phyloP scores from a whole-genome alignment of 2,113 vertebrate species.

The Irena cyanogastra region DNA sequence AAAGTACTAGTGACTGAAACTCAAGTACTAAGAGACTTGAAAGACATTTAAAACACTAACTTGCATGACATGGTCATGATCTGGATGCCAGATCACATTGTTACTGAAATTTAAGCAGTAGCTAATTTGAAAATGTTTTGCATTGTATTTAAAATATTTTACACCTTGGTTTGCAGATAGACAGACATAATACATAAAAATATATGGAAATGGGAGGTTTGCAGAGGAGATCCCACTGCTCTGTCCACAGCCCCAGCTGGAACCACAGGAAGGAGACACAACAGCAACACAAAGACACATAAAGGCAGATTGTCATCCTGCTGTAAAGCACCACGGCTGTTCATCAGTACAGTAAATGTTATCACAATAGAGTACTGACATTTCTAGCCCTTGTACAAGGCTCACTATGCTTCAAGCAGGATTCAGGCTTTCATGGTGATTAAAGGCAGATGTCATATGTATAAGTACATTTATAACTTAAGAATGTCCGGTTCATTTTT shows the following conservation, averaged over 20 bases:
- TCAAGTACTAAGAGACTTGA: neutral
- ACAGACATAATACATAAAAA: neutral
- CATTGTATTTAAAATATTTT: neutral
- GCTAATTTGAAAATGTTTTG: neutral
- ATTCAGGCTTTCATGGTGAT: constrained; percentile 28
- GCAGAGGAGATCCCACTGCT: neutral
- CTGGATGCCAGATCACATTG: neutral
- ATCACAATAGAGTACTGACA: constrained; percentile 37
- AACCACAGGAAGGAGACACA: constrained; percentile 45
- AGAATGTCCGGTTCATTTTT: neutral
- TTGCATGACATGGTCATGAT: neutral
- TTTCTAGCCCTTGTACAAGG: constrained; percentile 13
- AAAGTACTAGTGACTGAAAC: neutral
- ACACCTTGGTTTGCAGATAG: neutral
- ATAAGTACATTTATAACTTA: neutral
- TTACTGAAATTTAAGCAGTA: neutral
- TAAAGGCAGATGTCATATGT: constrained; percentile 11
- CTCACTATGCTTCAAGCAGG: neutral
- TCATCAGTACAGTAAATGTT: constrained; percentile 43
- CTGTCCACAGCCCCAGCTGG: neutral
- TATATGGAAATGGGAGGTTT: neutral
- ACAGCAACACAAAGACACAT: neutral
- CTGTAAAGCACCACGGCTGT: neutral
- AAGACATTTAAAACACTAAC: neutral
- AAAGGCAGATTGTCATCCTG: neutral